Evolutionary conservation across 2,888 invertebrate genomes (phyloP).

Genomic region (Mactromeris polynyma): DNA sequence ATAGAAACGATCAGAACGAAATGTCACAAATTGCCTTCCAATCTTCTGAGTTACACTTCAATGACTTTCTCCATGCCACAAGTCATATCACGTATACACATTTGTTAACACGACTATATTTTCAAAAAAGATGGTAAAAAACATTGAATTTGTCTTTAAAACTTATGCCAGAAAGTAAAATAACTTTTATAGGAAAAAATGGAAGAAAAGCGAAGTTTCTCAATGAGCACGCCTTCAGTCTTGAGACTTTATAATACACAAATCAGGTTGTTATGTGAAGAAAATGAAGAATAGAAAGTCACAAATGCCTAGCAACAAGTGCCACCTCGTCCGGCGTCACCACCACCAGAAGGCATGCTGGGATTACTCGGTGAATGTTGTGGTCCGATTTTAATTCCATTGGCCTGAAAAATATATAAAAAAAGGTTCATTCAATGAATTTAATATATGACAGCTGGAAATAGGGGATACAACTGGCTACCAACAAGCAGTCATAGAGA

Average conservation of each 20-base stretch:
- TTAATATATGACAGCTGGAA: no score
- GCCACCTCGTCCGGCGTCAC: constrained; percentile 92
- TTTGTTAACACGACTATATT: no score
- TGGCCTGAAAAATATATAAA: constrained; percentile 92
- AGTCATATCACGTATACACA: background rate
- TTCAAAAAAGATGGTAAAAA: no score
- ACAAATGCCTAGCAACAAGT: constrained; percentile 92
- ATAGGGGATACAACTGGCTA: no score
- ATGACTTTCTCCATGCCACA: background rate
- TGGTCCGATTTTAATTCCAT: constrained; percentile 99
- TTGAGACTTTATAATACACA: background rate
- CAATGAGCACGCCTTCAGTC: background rate
- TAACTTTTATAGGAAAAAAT: no score
- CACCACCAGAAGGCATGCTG: constrained; percentile 93
- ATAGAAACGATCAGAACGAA: no score
- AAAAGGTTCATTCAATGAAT: background rate
- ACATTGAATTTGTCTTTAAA: no score
- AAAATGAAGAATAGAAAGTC: constrained; percentile 26
- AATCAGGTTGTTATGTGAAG: constrained; percentile 9
- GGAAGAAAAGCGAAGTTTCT: no score
- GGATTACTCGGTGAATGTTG: constrained; percentile 98
- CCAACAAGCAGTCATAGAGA: no score
- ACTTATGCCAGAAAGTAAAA: no score
- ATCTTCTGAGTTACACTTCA: background rate
- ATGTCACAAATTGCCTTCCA: background rate